These are phyloP conservation scores for Cistogaster globosa DNA, from an alignment of 2,888 invertebrate genomes.

Conservation along the genomic window DNA sequence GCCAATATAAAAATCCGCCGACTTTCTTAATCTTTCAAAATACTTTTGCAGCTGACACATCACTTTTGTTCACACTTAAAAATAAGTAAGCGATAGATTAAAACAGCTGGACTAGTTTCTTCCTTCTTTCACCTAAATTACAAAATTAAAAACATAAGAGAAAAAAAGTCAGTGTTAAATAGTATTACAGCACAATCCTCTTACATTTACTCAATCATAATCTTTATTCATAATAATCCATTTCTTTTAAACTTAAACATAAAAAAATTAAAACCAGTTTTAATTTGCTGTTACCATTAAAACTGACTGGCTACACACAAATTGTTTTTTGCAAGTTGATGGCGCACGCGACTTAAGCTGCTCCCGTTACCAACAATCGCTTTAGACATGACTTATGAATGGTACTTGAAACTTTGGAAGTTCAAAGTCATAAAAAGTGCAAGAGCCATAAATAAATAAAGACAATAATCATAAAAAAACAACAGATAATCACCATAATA, in stretches of 20 bases:
- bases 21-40: constrained; percentile 62
- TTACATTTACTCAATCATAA: constrained; percentile 53
- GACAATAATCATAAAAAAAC: constrained; percentile 34
- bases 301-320: constrained; percentile 35
- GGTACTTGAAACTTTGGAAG: constrained; percentile 56
- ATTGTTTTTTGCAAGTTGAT: constrained; percentile 29
- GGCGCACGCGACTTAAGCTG: constrained; percentile 36
- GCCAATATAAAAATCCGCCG: constrained; percentile 51
- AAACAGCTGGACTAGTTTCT: constrained; percentile 61
- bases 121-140: constrained; percentile 73
- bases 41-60: constrained; percentile 51
- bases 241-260: not conserved
- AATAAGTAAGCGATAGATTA: not conserved
- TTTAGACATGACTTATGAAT: constrained; percentile 36
- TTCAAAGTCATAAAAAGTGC: constrained; percentile 62
- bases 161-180: constrained; percentile 16
- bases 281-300: constrained; percentile 42
- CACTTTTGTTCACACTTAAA: constrained; percentile 38
- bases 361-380: constrained; percentile 35
- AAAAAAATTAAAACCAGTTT: constrained; percentile 43
- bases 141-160: constrained; percentile 40
- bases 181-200: constrained; percentile 50
- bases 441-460: constrained; percentile 53
- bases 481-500: constrained; percentile 35
- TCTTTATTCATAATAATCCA: constrained; percentile 41